A percentile compares a stretch with the other conserved stretches of the same genome.
phyloP scores from a whole-genome alignment of 2,797 vertebrate genomes.

The Thaleichthys pacificus region DNA sequence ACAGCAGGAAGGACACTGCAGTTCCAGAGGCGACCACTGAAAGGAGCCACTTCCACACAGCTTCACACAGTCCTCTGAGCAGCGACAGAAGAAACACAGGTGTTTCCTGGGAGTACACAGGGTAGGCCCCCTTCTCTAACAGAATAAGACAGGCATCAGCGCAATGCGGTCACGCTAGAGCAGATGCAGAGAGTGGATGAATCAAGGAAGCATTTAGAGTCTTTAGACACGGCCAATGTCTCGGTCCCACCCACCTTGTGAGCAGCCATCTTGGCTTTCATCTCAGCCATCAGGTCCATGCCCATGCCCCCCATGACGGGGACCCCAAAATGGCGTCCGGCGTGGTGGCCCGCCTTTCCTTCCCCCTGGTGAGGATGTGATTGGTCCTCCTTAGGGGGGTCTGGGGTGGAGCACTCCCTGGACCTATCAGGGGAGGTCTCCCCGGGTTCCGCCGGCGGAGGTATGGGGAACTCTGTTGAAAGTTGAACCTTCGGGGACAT shows the following conservation, averaged over 20 bases:
- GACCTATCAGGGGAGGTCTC: conserved; percentile 54
- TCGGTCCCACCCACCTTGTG: conserved; percentile 77
- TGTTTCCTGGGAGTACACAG: too few species aligned
- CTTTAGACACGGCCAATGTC: neutral
- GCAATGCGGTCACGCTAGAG: too few species aligned
- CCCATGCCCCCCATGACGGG: conserved; percentile 92
- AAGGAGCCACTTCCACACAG: conserved; percentile 20
- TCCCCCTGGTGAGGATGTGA: conserved; percentile 22
- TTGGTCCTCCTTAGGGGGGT: conserved; percentile 62
- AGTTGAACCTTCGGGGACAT: conserved; percentile 16
- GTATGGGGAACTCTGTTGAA: conserved; percentile 42
- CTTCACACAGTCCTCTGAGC: neutral
- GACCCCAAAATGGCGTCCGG: conserved; percentile 79
- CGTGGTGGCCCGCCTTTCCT: conserved; percentile 37
- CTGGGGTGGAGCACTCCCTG: conserved; percentile 60
- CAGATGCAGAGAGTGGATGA: too few species aligned
- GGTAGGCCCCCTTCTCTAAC: neutral
- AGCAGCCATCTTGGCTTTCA: conserved; percentile 87
- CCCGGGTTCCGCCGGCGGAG: conserved; percentile 46
- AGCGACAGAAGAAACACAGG: too few species aligned
- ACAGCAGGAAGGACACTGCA: neutral
- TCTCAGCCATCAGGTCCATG: conserved; percentile 89
- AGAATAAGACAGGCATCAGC: neutral
- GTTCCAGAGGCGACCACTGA: conserved; percentile 9
- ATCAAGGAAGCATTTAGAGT: neutral